Percentiles rank a stretch among this genome's conserved stretches.
Evolutionary conservation across 2,113 vertebrate genomes (phyloP).

Genomic region (Toxotes jaculatrix): DNA sequence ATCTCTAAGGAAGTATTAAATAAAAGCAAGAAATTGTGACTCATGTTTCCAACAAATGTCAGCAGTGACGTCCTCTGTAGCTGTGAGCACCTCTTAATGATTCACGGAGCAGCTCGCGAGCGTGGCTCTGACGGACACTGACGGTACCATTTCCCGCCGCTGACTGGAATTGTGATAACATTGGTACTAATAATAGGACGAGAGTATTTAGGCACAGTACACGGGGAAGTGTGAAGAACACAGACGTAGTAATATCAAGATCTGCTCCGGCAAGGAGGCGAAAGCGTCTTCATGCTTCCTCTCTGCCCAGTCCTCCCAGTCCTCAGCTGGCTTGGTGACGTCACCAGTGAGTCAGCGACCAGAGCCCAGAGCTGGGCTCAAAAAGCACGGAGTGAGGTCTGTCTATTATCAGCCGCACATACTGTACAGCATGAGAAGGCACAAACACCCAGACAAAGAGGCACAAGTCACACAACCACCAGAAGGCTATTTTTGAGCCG

Average conservation of each 20-base stretch:
- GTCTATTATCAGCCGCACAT: slow-evolving; percentile 77
- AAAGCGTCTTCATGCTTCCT: slow-evolving; percentile 5
- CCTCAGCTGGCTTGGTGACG: slow-evolving; percentile 54
- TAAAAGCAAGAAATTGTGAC: slow-evolving; percentile 69
- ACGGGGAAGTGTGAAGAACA: slow-evolving; percentile 33
- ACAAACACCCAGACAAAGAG: slow-evolving; percentile 69
- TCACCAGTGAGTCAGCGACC: slow-evolving; percentile 74
- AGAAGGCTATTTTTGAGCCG: slow-evolving; percentile 70
- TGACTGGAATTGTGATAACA: slow-evolving; percentile 40
- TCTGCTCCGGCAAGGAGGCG: slow-evolving; percentile 9
- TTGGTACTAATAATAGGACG: slow-evolving; percentile 32
- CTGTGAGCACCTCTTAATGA: slow-evolving; percentile 66
- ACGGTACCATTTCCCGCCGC: slow-evolving; percentile 29
- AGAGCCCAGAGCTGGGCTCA: slow-evolving; percentile 66
- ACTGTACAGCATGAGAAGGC: slow-evolving; percentile 60
- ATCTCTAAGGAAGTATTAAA: slow-evolving; percentile 43
- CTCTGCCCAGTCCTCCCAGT: neutral
- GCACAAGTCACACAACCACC: slow-evolving; percentile 71
- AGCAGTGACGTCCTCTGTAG: slow-evolving; percentile 74
- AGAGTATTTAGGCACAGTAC: slow-evolving; percentile 41
- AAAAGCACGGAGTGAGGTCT: slow-evolving; percentile 68
- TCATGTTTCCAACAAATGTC: slow-evolving; percentile 78
- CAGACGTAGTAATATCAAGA: slow-evolving; percentile 21
- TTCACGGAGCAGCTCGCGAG: slow-evolving; percentile 58
- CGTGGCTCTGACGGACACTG: slow-evolving; percentile 60